Percentiles rank a stretch among this genome's conserved stretches.
phyloP scores from a whole-genome alignment of 2,797 vertebrate genomes.

The Crax fasciolata region DNA sequence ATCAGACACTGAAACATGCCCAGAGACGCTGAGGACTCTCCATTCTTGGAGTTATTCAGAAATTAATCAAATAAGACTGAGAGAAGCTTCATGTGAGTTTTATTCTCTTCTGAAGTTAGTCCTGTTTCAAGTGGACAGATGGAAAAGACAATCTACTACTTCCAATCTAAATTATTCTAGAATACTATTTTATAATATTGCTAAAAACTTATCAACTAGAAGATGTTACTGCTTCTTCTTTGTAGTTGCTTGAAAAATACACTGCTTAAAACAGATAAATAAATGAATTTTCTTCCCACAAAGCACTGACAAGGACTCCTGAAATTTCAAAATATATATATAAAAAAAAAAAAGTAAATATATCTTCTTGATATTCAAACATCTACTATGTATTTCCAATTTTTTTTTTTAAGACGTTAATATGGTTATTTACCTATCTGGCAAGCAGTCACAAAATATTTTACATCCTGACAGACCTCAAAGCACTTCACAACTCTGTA shows the following conservation, averaged over 20 bases:
- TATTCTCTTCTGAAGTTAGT: not conserved
- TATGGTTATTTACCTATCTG: not conserved
- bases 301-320: not conserved
- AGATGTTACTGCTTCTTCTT: not conserved
- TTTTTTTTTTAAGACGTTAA: not conserved
- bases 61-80: not conserved
- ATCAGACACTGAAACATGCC: not conserved
- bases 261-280: not conserved
- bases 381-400: not conserved
- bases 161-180: not conserved
- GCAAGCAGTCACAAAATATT: not conserved
- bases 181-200: not conserved
- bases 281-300: not conserved
- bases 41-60: not conserved
- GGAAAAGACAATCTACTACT: rapidly evolving
- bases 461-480: conserved; percentile 22
- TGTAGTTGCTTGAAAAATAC: not conserved
- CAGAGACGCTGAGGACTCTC: not conserved
- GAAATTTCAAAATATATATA: not conserved
- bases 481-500: conserved; percentile 34
- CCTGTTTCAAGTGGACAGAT: not conserved
- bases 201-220: not conserved
- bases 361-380: not conserved
- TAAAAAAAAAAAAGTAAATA: rapidly evolving
- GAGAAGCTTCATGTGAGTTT: not conserved